Evolutionary conservation across 2,888 invertebrate species (phyloP).

Genomic region (Galeruca laticollis): DNA sequence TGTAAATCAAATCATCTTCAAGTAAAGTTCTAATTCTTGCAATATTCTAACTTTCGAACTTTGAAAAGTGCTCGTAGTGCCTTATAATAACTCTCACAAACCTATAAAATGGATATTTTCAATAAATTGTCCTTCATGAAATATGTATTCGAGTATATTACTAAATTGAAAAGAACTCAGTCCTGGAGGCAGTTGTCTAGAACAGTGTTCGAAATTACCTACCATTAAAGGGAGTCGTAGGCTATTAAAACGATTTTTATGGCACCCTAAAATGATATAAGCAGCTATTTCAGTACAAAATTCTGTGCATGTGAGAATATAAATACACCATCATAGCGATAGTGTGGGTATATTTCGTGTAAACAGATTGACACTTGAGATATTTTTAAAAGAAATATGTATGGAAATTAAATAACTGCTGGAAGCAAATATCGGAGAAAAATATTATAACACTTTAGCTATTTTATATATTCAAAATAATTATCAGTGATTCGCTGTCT

Average conservation of each 20-base stretch:
- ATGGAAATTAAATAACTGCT: not conserved
- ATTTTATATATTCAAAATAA: no score
- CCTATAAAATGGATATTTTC: not conserved
- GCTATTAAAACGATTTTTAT: conserved; percentile 11
- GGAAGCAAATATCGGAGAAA: no score
- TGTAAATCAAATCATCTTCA: no score
- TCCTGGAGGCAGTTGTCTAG: conserved; percentile 2
- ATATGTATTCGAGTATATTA: not conserved
- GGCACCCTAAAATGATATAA: conserved; percentile 5
- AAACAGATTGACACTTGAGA: conserved; percentile 11
- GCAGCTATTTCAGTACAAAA: conserved; percentile 15
- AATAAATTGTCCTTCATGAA: not conserved
- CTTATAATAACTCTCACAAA: no score
- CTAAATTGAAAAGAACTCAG: not conserved
- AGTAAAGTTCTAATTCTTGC: no score
- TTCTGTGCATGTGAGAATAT: conserved; percentile 4
- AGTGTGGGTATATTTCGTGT: not conserved
- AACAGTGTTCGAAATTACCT: conserved; percentile 10
- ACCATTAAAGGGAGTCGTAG: not conserved
- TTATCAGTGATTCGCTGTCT: no score
- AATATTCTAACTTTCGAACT: no score
- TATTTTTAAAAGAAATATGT: not conserved
- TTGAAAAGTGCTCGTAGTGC: no score
- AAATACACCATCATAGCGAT: conserved; percentile 2
- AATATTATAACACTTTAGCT: no score